Base-by-base conservation (phyloP, 2,888 invertebrate genomes). In the Resseliella maxima region DNA sequence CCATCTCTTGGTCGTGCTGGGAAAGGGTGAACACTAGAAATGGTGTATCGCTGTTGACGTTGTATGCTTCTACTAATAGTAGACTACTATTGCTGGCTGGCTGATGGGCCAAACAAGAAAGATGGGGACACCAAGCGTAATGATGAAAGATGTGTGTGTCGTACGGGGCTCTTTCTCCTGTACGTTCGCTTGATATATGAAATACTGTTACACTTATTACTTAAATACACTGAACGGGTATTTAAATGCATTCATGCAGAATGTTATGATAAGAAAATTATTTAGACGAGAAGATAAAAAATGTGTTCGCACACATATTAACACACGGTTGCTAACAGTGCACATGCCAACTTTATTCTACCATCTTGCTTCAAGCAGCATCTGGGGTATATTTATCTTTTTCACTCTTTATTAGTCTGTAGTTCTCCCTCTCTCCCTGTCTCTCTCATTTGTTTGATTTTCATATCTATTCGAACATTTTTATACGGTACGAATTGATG, bases 171-270 rank as follows among this genome's bases (percentile, higher is more conserved):
- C 50, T 50, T 8, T 50, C 18, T 50, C 59, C 27, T 24, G 59
- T 27, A 24, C 27, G 18, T 24, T 50, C 50, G 59, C 59, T 59
- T 59, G 59, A 59, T 59, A 59, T 59, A 81, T 81, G 81, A 81
- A 81, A 81, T 81, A 81, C 81, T 35, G 81, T 81, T 81, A 81
- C 81, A 81, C 81, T 81, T 81, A 81, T 36, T 36, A 81, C 81
- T 81, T 35, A 81, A 81, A 35, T 35, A 81, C 59, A 81, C 35
- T 21, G 81, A 81, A 81, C 81, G 81, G 81, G 81, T 81, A 85
- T 85, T 85, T 85, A 85, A 85, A 85, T 50, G 85, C 85, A 85
- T 85, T 50, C 85, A 85, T 85, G 50, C 85, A 85, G 85, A 85
- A 85, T 50, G 85, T 35, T 41, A 50, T 85, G 85, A 85, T 85